These are phyloP conservation scores for Perodicticus potto DNA, from an alignment of 2,797 vertebrate species.

Conservation along the genomic window DNA sequence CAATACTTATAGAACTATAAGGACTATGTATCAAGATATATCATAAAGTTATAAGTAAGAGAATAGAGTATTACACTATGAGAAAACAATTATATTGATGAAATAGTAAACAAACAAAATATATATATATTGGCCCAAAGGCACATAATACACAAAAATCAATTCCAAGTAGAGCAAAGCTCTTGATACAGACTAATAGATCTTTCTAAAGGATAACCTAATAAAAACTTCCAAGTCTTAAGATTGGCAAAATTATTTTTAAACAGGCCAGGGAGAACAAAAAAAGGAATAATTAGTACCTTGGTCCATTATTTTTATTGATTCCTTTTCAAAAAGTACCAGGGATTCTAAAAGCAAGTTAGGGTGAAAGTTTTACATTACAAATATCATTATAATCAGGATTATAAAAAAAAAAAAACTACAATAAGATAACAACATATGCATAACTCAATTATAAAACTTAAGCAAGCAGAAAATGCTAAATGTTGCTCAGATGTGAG, in stretches of 20 bases:
- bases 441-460: not conserved
- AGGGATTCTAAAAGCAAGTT: not conserved
- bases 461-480: not conserved
- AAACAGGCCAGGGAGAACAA: not conserved
- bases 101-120: not conserved
- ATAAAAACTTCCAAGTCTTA: not conserved
- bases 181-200: not conserved
- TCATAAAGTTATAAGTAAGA: not conserved
- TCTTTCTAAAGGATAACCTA: not conserved
- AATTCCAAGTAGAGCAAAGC: not conserved
- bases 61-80: not conserved
- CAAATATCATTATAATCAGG: not conserved
- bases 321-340: not conserved
- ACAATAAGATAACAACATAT: not conserved
- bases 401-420: constrained; percentile 11
- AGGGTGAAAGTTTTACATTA: not conserved
- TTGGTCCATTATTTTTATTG: not conserved
- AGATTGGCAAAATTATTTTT: not conserved
- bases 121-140: not conserved
- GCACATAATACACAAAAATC: not conserved
- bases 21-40: not conserved
- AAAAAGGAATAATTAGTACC: not conserved
- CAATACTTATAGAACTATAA: not conserved
- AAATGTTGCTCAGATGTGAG: not conserved
- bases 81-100: not conserved